Base-by-base conservation (phyloP, 2,113 vertebrate species). In the Centropus bengalensis region DNA sequence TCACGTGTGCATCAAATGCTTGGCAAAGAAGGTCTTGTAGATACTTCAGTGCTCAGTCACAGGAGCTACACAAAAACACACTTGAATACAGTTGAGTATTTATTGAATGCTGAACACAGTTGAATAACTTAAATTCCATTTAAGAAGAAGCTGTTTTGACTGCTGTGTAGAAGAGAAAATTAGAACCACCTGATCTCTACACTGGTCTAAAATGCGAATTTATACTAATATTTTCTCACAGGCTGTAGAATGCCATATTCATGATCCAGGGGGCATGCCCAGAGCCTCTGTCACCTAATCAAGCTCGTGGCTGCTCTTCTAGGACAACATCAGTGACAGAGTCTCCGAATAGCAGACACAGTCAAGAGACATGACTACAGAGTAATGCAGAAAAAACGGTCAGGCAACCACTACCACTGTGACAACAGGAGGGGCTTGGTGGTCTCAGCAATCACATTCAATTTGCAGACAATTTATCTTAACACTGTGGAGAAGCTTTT, bases 1-100 rank as follows among this genome's bases (percentile, higher is more conserved):
- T 33, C 32, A 26, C 6, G 3, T 0, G 0, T 9, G 4, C 9
- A 58, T 21, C 44, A 77, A 82, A 56, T 5, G 8, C 16, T 8
- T n/a, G 28, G 51, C 51, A 71, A 40, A 76, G 14, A 5, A 30
- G 9, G 4, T 42, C 56, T 27, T 10, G 51, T 10, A 78, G 32
- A 22, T 3, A 45, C 21, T 27, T 67, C 42, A 56, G 28, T 66
- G 51, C 27, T 56, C 40, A 38, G 23, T 40, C 20, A 54, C 82
- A 59, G 59, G 30, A 84, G 40, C 62, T 68, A 33, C 28, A 76
- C 11, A 70, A 51, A 32, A 66, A 89, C 42, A 30, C 6, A 6
- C 8, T 33, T 36, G 36, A 36, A 36, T 36, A 36, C 9, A 36
- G 36, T 36, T 36, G 36, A 36, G 9, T 36, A 36, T 36, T 36